phyloP scores from a whole-genome alignment of 1,140 invertebrate species.

The Meteorus sp. region DNA sequence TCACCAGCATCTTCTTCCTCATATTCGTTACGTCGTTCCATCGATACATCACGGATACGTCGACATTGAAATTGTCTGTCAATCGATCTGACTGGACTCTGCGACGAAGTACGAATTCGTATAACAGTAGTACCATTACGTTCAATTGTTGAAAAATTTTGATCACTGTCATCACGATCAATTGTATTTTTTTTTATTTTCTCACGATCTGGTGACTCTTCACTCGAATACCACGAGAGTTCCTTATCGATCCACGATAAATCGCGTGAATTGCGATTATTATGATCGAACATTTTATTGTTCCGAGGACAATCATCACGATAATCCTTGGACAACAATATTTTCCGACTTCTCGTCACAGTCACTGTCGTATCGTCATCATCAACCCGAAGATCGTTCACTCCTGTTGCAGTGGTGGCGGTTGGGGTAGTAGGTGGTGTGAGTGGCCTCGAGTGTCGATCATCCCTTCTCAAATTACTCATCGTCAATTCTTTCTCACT shows the following conservation, averaged over 20 bases:
- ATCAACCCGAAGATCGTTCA: constrained; percentile 16
- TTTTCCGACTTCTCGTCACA: constrained; percentile 4
- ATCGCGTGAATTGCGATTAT: constrained; percentile 20
- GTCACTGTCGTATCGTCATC: too few species aligned
- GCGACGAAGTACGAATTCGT: constrained; percentile 36
- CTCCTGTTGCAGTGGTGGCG: too few species aligned
- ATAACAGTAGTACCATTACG: constrained; percentile 43
- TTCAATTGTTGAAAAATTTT: constrained; percentile 32
- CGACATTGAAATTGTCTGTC: constrained; percentile 28
- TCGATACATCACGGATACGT: constrained; percentile 19
- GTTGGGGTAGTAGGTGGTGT: constrained; percentile 46
- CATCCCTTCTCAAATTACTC: constrained; percentile 22
- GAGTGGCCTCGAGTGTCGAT: constrained; percentile 45
- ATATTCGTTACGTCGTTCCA: constrained; percentile 10
- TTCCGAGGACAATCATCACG: constrained; percentile 13
- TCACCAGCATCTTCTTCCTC: too few species aligned
- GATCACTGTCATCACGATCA: constrained; percentile 21
- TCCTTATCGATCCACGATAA: constrained; percentile 15
- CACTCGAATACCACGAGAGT: constrained; percentile 21
- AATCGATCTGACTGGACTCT: constrained; percentile 20
- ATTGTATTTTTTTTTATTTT: constrained; percentile 8
- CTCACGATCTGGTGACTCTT: constrained; percentile 30
- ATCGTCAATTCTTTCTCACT: constrained; percentile 18
- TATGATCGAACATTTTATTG: not conserved
- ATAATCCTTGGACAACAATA: constrained; percentile 13